A percentile compares a stretch with the other conserved stretches of the same genome.
Evolutionary conservation across 2,888 invertebrate genomes (phyloP).

Genomic region (Hemithea aestivaria): DNA sequence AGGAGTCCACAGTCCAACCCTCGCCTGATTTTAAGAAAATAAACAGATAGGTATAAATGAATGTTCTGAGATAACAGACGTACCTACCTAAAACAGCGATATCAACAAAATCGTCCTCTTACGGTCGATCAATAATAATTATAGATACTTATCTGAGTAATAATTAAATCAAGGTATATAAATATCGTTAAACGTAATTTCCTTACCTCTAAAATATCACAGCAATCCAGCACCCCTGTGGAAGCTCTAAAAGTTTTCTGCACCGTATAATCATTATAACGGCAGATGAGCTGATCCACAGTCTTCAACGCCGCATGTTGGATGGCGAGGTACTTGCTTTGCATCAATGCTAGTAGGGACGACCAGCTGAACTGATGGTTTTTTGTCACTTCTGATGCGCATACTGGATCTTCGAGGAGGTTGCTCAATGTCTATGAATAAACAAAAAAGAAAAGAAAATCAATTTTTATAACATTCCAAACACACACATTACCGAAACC

Average conservation of each 20-base stretch:
- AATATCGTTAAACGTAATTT: too few relatives aligned
- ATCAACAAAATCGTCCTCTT: too few relatives aligned
- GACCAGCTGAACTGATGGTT: conserved; percentile 72
- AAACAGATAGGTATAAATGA: too few relatives aligned
- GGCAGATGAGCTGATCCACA: conserved; percentile 64
- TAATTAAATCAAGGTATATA: not conserved
- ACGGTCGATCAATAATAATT: too few relatives aligned
- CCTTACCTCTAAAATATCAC: conserved; percentile 74
- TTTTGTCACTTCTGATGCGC: conserved; percentile 66
- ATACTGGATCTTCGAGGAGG: conserved; percentile 70
- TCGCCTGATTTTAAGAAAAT: too few relatives aligned
- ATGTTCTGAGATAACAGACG: too few relatives aligned
- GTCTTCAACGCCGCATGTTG: conserved; percentile 70
- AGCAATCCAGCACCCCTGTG: conserved; percentile 66
- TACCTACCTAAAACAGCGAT: too few relatives aligned
- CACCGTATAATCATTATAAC: conserved; percentile 64
- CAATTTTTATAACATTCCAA: too few relatives aligned
- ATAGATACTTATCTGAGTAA: not conserved
- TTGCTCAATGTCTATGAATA: conserved; percentile 61
- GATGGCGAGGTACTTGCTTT: conserved; percentile 70
- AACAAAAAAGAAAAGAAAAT: too few relatives aligned
- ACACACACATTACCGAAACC: too few relatives aligned
- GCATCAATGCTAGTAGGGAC: conserved; percentile 63
- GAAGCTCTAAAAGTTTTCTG: conserved; percentile 73
- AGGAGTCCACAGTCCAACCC: too few relatives aligned